Evolutionary conservation across 2,113 vertebrate species (phyloP).

Genomic region (Hippocampus abdominalis): DNA sequence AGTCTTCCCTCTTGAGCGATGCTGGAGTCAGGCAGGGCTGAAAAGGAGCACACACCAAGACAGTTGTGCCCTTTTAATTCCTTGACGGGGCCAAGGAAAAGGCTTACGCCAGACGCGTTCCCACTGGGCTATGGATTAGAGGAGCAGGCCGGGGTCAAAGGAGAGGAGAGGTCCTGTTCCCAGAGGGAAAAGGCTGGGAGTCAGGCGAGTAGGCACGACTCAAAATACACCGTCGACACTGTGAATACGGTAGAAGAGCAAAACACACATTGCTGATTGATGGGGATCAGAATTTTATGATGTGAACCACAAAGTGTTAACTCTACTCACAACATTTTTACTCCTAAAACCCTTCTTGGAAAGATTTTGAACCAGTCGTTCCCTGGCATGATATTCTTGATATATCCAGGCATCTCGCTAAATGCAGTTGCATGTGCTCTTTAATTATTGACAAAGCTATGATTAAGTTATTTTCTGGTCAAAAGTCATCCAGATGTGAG

Average conservation of each 20-base stretch:
- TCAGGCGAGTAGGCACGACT: constrained; percentile 53
- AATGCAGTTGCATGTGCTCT: constrained; percentile 9
- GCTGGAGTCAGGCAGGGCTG: constrained; percentile 56
- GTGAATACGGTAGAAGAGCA: constrained; percentile 26
- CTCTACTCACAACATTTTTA: constrained; percentile 48
- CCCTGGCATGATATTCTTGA: constrained; percentile 16
- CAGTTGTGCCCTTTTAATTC: constrained; percentile 67
- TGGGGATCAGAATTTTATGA: constrained; percentile 54
- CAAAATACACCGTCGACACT: constrained; percentile 43
- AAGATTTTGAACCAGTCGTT: constrained; percentile 33
- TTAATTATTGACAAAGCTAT: constrained; percentile 3
- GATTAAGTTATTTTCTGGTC: constrained; percentile 1
- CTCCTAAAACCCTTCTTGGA: constrained; percentile 41
- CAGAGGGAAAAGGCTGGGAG: constrained; percentile 52
- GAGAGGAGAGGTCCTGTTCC: constrained; percentile 66
- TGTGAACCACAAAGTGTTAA: constrained; percentile 63
- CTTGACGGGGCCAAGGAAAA: constrained; percentile 53
- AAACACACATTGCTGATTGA: constrained; percentile 46
- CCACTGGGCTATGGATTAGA: constrained; percentile 65
- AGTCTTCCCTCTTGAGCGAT: constrained; percentile 60
- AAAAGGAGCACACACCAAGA: constrained; percentile 49
- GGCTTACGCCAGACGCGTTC: constrained; percentile 55
- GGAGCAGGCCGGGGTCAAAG: constrained; percentile 60
- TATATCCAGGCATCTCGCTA: constrained; percentile 13
- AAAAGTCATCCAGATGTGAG: constrained; percentile 21